Evolutionary conservation across 2,888 invertebrate genomes (phyloP).

Genomic region (Orthonevra nobilis): DNA sequence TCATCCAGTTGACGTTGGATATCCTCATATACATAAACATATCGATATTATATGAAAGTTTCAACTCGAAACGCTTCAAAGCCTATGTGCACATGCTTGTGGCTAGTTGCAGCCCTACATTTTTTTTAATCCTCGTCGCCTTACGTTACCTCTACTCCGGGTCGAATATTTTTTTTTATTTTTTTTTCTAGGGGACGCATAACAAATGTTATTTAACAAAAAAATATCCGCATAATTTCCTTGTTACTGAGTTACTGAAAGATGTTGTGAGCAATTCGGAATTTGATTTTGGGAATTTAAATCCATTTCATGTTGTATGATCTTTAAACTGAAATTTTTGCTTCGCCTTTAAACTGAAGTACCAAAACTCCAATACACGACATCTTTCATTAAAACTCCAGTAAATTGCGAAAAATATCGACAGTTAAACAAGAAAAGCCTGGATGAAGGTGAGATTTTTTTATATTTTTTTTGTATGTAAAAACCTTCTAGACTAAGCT

Average conservation of each 20-base stretch:
- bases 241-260: constrained; percentile 33
- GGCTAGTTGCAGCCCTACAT: too few relatives aligned
- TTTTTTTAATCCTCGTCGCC: constrained; percentile 25
- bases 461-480: constrained; percentile 52
- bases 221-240: constrained; percentile 27
- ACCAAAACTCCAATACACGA: too few relatives aligned
- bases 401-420: constrained; percentile 45
- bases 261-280: constrained; percentile 24
- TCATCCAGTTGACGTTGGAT: too few relatives aligned
- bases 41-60: too few relatives aligned
- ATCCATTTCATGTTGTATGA: too few relatives aligned
- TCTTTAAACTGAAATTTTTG: too few relatives aligned
- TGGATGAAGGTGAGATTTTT: constrained; percentile 69
- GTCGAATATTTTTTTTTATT: constrained; percentile 65
- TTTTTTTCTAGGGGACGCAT: constrained; percentile 66
- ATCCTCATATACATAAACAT: too few relatives aligned
- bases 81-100: too few relatives aligned
- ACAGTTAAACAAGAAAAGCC: constrained; percentile 56
- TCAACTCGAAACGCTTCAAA: too few relatives aligned
- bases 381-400: constrained; percentile 20
- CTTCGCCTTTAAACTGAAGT: too few relatives aligned
- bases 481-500: constrained; percentile 61
- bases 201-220: constrained; percentile 56
- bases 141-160: constrained; percentile 36
- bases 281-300: too few relatives aligned